A percentile compares a stretch with the other conserved stretches of the same genome.
These are phyloP conservation scores for Odocoileus hemionus DNA, from an alignment of 2,113 vertebrate genomes.

Conservation along the genomic window DNA sequence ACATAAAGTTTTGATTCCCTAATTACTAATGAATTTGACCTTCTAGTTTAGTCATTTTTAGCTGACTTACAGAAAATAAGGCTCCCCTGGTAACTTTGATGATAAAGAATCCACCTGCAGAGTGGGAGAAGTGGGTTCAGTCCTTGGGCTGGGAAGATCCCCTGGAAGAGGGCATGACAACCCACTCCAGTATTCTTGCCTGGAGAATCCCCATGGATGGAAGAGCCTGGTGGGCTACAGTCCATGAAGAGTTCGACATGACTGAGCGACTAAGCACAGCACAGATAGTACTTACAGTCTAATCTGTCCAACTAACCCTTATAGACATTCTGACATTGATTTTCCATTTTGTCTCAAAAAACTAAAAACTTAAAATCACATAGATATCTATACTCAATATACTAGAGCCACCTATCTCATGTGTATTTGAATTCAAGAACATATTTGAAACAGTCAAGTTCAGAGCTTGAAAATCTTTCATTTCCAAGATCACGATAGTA, in stretches of 20 bases:
- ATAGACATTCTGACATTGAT: neutral
- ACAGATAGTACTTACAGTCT: neutral
- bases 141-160: neutral
- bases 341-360: neutral
- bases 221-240: neutral
- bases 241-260: neutral
- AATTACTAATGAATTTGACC: conserved; percentile 2
- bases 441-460: neutral
- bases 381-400: neutral
- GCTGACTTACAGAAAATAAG: neutral
- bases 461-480: neutral
- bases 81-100: neutral
- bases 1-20: neutral
- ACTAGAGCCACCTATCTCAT: neutral
- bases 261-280: neutral
- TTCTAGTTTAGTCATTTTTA: neutral
- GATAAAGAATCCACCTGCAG: neutral
- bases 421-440: neutral
- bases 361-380: neutral
- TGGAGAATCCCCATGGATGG: neutral
- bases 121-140: neutral
- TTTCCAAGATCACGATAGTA: neutral
- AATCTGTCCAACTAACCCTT: neutral
- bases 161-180: neutral
- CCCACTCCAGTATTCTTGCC: neutral